A percentile compares a stretch with the other conserved stretches of the same genome.
Evolutionary conservation across 2,113 vertebrate species (phyloP).

Genomic region (Egretta garzetta): DNA sequence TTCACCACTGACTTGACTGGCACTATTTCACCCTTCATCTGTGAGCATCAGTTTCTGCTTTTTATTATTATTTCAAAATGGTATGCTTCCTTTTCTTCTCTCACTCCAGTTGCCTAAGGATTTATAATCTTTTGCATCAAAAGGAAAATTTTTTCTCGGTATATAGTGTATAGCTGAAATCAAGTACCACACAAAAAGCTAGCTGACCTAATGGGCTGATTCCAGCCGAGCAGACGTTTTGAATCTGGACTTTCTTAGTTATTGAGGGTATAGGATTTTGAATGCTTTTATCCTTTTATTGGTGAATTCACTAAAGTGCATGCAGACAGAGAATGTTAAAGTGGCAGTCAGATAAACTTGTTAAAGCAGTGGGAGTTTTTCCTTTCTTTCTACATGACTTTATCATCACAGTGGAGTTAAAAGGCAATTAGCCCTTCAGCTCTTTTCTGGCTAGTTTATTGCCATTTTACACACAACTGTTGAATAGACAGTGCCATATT

Average conservation of each 20-base stretch:
- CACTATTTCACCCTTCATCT: neutral
- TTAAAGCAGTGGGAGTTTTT: slow-evolving; percentile 82
- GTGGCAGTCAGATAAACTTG: slow-evolving; percentile 81
- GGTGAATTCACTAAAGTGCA: slow-evolving; percentile 77
- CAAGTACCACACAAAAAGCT: neutral
- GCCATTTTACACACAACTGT: slow-evolving; percentile 79
- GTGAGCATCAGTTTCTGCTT: neutral
- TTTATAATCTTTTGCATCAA: slow-evolving; percentile 27
- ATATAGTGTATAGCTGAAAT: neutral
- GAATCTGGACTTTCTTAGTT: slow-evolving; percentile 66
- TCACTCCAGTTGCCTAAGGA: neutral
- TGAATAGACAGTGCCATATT: slow-evolving; percentile 78
- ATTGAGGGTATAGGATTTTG: slow-evolving; percentile 50
- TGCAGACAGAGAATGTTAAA: slow-evolving; percentile 81
- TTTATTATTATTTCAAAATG: neutral
- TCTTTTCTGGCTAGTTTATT: slow-evolving; percentile 80
- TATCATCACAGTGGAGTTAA: slow-evolving; percentile 80
- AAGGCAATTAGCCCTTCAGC: slow-evolving; percentile 82
- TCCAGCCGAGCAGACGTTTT: slow-evolving; percentile 66
- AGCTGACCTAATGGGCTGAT: slow-evolving; percentile 34
- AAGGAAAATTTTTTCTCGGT: neutral
- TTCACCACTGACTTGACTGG: neutral
- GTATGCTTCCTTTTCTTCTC: neutral
- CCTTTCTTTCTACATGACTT: slow-evolving; percentile 77
- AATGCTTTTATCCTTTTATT: slow-evolving; percentile 81